These are phyloP conservation scores for Pelosia muscerda DNA, from an alignment of 2,888 invertebrate species.

Conservation along the genomic window DNA sequence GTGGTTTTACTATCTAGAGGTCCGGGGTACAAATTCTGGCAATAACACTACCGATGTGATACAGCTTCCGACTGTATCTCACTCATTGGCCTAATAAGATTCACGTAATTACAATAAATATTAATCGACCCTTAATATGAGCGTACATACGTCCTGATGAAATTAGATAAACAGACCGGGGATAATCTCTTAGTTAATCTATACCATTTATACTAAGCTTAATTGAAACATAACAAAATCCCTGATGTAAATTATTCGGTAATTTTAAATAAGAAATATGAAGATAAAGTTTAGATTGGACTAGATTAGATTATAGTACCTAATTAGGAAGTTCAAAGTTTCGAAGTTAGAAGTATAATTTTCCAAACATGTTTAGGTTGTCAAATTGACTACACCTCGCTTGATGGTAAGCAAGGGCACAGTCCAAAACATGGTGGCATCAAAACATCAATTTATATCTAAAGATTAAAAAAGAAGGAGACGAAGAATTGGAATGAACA, in stretches of 20 bases:
- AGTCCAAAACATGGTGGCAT: too few relatives aligned
- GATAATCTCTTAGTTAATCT: slow-evolving; percentile 33
- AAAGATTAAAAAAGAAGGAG: too few relatives aligned
- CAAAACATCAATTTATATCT: too few relatives aligned
- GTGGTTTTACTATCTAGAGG: too few relatives aligned
- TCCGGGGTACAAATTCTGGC: too few relatives aligned
- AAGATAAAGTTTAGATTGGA: not conserved
- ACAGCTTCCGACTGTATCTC: not conserved
- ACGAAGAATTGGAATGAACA: too few relatives aligned
- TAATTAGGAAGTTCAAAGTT: too few relatives aligned
- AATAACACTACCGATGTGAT: not conserved
- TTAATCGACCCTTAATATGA: not conserved
- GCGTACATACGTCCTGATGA: slow-evolving; percentile 18
- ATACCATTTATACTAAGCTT: slow-evolving; percentile 31
- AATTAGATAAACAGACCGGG: slow-evolving; percentile 25
- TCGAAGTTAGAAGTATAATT: too few relatives aligned
- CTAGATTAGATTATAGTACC: too few relatives aligned
- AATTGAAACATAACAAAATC: slow-evolving; percentile 30
- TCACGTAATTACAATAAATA: not conserved
- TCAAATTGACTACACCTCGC: too few relatives aligned
- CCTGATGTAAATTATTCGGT: slow-evolving; percentile 15
- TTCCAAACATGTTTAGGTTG: too few relatives aligned
- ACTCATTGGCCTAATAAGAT: not conserved
- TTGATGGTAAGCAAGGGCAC: too few relatives aligned
- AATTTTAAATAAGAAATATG: slow-evolving; percentile 9